These are phyloP conservation scores for Drosophila ercepeae DNA, from an alignment of 1,140 invertebrate genomes.

Conservation along the genomic window DNA sequence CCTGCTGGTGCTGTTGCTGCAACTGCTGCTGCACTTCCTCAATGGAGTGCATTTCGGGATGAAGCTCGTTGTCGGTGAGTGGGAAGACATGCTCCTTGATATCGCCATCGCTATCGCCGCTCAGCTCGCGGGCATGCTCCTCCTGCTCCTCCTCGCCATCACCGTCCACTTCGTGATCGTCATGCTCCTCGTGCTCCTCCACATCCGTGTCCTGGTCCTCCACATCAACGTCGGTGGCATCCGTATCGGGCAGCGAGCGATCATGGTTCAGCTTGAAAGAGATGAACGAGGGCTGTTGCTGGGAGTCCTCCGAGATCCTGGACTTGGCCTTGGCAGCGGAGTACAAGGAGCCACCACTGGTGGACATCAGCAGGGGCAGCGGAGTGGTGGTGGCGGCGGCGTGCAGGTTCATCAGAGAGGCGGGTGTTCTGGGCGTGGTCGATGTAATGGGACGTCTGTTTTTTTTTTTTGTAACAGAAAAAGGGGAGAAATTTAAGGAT, in stretches of 20 bases:
- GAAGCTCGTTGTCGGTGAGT: constrained; percentile 68
- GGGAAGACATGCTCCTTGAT: constrained; percentile 76
- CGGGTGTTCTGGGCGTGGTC: constrained; percentile 68
- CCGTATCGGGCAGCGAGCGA: constrained; percentile 60
- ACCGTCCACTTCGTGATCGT: constrained; percentile 56
- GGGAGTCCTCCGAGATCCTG: constrained; percentile 33
- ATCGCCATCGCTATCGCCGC: constrained; percentile 37
- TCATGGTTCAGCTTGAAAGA: constrained; percentile 80
- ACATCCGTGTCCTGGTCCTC: constrained; percentile 60
- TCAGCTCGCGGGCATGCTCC: constrained; percentile 52
- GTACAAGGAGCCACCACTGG: constrained; percentile 51
- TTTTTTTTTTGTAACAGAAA: neutral
- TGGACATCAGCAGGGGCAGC: constrained; percentile 72
- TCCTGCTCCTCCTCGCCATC: constrained; percentile 54
- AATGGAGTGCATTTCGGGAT: constrained; percentile 72
- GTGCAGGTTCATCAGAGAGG: constrained; percentile 48
- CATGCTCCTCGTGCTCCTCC: constrained; percentile 45
- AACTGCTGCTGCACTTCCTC: constrained; percentile 69
- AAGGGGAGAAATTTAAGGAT: constrained; percentile 4
- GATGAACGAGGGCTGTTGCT: constrained; percentile 70
- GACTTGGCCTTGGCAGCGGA: constrained; percentile 64
- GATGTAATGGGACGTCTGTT: constrained; percentile 79
- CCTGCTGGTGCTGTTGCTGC: constrained; percentile 51
- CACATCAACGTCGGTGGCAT: constrained; percentile 51
- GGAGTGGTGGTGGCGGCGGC: constrained; percentile 63